Conservation (phyloP, 2,113 vertebrate genomes). For the Phylloscopus whistleri region DNA sequence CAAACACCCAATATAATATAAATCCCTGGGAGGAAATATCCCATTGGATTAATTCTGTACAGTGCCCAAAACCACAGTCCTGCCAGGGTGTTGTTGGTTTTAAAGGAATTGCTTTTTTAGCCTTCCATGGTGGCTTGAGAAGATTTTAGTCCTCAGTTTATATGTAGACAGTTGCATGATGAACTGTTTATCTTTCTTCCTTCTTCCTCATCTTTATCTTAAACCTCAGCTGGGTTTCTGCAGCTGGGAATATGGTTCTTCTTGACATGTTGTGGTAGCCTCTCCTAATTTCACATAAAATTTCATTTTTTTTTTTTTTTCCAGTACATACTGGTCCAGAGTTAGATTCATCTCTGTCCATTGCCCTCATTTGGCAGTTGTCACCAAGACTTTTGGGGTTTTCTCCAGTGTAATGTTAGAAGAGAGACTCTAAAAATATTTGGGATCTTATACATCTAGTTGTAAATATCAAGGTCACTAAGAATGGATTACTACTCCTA, state of each 20-base stretch:
- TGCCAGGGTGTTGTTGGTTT: neutral
- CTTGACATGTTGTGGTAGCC: neutral
- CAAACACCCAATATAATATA: neutral
- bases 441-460: slow-evolving; percentile 30
- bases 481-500: slow-evolving; percentile 25
- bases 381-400: neutral
- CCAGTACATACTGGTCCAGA: neutral
- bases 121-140: neutral
- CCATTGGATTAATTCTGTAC: neutral
- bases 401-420: neutral
- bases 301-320: neutral
- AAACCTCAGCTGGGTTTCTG: neutral
- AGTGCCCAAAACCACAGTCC: neutral
- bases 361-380: accelerated
- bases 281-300: neutral
- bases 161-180: neutral
- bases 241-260: neutral
- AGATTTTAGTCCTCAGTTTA: neutral
- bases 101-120: neutral
- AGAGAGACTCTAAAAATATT: neutral
- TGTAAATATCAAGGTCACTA: neutral
- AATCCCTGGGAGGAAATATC: neutral
- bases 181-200: neutral
- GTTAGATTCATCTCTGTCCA: neutral
- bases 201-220: too few species aligned